phyloP scores from a whole-genome alignment of 2,888 invertebrate genomes.

The Metallyticus violacea region DNA sequence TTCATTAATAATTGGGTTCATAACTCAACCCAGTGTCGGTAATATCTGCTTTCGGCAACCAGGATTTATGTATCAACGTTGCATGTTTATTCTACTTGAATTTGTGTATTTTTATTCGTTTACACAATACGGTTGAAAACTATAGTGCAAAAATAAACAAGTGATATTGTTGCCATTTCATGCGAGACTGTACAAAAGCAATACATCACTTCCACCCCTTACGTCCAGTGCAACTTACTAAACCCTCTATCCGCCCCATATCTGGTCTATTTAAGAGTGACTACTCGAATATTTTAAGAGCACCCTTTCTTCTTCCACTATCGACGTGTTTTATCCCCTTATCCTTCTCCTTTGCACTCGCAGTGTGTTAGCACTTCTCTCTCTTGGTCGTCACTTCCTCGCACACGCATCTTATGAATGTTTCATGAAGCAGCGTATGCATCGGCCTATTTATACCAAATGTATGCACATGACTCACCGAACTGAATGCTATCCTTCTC shows the following conservation, averaged over 20 bases:
- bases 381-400: neutral
- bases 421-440: slow-evolving; percentile 16
- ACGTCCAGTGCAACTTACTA: slow-evolving; percentile 9
- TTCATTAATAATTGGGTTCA: too few relatives aligned
- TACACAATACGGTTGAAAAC: too few relatives aligned
- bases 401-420: slow-evolving; percentile 16
- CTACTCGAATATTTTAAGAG: slow-evolving; percentile 23
- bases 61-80: too few relatives aligned
- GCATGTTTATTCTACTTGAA: too few relatives aligned
- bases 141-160: neutral
- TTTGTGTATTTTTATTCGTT: too few relatives aligned
- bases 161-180: neutral
- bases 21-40: too few relatives aligned
- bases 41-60: too few relatives aligned
- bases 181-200: neutral
- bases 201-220: neutral
- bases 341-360: neutral
- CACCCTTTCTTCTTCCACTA: neutral
- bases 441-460: neutral
- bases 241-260: slow-evolving; percentile 6
- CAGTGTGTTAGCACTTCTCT: neutral
- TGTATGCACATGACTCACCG: slow-evolving; percentile 22
- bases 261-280: slow-evolving; percentile 23
- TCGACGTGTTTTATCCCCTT: neutral
- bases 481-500: neutral